These are phyloP conservation scores for Morone chrysops DNA, from an alignment of 2,113 vertebrate species.

Conservation along the genomic window DNA sequence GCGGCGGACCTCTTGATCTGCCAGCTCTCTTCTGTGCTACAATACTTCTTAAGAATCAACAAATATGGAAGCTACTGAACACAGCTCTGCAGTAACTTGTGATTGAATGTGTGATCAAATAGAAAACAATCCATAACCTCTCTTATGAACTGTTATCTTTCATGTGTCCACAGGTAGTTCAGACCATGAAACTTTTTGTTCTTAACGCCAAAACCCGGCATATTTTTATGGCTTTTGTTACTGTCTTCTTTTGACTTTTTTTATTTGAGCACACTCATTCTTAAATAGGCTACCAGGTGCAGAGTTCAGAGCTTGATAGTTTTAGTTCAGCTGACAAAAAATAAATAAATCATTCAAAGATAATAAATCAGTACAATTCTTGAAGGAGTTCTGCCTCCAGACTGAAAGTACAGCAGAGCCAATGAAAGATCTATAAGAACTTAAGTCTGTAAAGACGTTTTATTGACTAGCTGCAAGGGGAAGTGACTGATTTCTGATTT, in stretches of 20 bases:
- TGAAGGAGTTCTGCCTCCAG: not conserved
- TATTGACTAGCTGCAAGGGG: not conserved
- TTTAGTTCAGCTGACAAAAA: not conserved
- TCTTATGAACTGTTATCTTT: not conserved
- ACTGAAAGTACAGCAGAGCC: not conserved
- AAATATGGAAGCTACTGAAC: slow-evolving; percentile 25
- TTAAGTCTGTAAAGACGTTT: too few relatives aligned
- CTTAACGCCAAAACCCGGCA: slow-evolving; percentile 7
- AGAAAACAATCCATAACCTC: slow-evolving; percentile 19
- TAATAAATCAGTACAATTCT: not conserved
- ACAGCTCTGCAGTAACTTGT: slow-evolving; percentile 5
- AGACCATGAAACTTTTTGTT: not conserved
- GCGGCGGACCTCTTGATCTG: slow-evolving; percentile 56
- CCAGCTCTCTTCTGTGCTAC: slow-evolving; percentile 37
- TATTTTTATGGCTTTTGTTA: not conserved
- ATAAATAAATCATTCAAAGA: not conserved
- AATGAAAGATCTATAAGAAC: not conserved
- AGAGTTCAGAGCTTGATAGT: not conserved
- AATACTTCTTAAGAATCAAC: slow-evolving; percentile 42
- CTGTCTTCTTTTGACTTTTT: not conserved
- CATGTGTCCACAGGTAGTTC: slow-evolving; percentile 1
- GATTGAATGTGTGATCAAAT: not conserved
- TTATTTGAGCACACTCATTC: not conserved
- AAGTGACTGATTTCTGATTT: not conserved
- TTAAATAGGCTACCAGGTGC: not conserved